A percentile compares a stretch with the other conserved stretches of the same genome.
Conservation (phyloP, 2,797 vertebrate genomes). For the Lemur catta region DNA sequence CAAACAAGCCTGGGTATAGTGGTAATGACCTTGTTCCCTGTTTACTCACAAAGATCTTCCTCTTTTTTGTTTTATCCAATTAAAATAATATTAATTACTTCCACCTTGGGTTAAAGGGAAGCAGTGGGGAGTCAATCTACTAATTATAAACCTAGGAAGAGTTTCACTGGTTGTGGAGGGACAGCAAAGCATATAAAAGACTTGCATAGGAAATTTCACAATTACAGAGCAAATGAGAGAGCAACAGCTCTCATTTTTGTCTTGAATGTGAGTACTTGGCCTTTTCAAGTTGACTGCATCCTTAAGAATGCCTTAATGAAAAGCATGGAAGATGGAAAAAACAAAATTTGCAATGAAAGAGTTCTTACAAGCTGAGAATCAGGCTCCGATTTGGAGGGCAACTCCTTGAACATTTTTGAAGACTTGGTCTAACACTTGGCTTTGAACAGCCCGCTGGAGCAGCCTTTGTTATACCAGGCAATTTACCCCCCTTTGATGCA, state of each 20-base stretch:
- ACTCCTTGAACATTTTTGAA: not conserved
- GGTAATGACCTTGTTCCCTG: not conserved
- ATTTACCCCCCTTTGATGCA: not conserved
- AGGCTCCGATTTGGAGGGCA: not conserved
- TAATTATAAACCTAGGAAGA: not conserved
- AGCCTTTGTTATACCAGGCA: not conserved
- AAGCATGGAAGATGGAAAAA: slow-evolving; percentile 8
- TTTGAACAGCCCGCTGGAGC: not conserved
- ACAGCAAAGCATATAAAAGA: not conserved
- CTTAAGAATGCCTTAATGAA: not conserved
- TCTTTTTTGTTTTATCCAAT: not conserved
- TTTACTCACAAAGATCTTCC: not conserved
- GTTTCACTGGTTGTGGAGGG: not conserved
- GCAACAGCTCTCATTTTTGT: not conserved
- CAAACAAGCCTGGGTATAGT: not conserved
- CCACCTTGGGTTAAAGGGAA: not conserved
- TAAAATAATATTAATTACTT: slow-evolving; percentile 45
- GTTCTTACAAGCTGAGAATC: not conserved
- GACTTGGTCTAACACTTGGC: not conserved
- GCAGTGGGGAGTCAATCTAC: not conserved
- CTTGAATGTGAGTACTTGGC: not conserved
- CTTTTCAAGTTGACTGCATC: slow-evolving; percentile 15
- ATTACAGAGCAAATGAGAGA: not conserved
- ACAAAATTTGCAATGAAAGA: not conserved
- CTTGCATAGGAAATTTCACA: not conserved